Evolutionary conservation across 2,888 invertebrate species (phyloP), one percentile per base, ranked within the genome.

Genomic region (Pollenia angustigena): DNA sequence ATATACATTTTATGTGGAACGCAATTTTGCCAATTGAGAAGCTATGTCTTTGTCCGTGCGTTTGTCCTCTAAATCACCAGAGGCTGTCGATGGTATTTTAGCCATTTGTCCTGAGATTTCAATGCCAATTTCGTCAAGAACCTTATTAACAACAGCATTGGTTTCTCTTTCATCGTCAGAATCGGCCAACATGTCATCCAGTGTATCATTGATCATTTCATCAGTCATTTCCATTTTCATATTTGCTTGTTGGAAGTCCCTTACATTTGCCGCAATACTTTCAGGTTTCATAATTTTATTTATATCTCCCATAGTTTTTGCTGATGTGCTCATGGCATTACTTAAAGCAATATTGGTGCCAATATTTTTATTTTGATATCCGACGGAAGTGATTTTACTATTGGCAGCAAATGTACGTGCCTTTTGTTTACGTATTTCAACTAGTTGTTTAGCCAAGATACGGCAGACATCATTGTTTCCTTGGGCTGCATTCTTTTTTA

Each of bases 81-180:
- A 87, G 1, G 94, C 94, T 3, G 96, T 95, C 0, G 95, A 93
- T 11, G 96, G 96, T 44, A 96, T 96, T 85, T 94, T 94, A 0
- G 95, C 94, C 95, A 96, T 95, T 95, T 98, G 97, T 90, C 97
- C 97, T 88, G 97, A 96, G 88, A 98, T 96, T 94, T 99, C 98
- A 93, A 99, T 98, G 88, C 98, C 98, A 90, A 99, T 98, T 94
- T 99, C 98, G 94, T 98, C 98, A n/a, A 98, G 94, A 56, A 98
- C 98, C 94, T 97, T 95, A 91, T 95, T 96, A n/a, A 98, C 96
- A 93, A 99, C 96, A 88, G 96, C 96, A 91, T 98, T 97, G 90
- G 96, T 95, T 93, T 98, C 98, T 89, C 97, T 96, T 92, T 98
- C 98, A 93, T 98, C 98, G 0, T 96, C 98, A 11, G 97, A 97